Conservation (phyloP, 2,888 invertebrate genomes). For the Acronicta aceris region DNA sequence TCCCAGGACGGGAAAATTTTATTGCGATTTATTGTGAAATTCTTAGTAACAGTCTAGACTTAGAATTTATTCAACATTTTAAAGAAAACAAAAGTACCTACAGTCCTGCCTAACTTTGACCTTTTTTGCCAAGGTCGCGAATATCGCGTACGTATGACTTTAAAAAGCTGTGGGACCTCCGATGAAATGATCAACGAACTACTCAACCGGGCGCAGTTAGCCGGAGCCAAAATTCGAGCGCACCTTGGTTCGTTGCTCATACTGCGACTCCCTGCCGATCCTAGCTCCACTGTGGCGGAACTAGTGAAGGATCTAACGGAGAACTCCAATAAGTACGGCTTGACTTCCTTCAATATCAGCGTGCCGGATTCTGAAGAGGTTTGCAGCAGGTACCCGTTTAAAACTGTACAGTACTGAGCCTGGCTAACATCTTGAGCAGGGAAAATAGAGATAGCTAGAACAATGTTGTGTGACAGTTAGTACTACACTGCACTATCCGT, state of each 20-base stretch:
- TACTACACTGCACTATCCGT: too few species aligned
- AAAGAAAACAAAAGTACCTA: not conserved
- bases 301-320: constrained; percentile 68
- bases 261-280: constrained; percentile 71
- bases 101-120: not conserved
- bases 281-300: constrained; percentile 68
- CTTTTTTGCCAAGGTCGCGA: constrained; percentile 63
- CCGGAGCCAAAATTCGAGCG: constrained; percentile 73
- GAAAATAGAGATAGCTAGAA: too few species aligned
- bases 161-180: constrained; percentile 31
- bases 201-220: constrained; percentile 54
- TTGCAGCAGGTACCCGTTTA: constrained; percentile 73
- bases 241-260: constrained; percentile 78
- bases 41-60: too few species aligned
- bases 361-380: constrained; percentile 81
- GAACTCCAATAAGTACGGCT: constrained; percentile 66
- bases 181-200: constrained; percentile 50
- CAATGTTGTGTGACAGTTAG: too few species aligned
- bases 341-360: constrained; percentile 73
- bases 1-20: too few species aligned
- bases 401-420: not conserved
- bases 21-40: too few species aligned
- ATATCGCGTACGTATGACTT: constrained; percentile 72
- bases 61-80: too few species aligned
- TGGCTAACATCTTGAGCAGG: too few species aligned